Evolutionary conservation across 2,888 invertebrate genomes (phyloP), one percentile per base, ranked within the genome.

Genomic region (Pollenia labialis): DNA sequence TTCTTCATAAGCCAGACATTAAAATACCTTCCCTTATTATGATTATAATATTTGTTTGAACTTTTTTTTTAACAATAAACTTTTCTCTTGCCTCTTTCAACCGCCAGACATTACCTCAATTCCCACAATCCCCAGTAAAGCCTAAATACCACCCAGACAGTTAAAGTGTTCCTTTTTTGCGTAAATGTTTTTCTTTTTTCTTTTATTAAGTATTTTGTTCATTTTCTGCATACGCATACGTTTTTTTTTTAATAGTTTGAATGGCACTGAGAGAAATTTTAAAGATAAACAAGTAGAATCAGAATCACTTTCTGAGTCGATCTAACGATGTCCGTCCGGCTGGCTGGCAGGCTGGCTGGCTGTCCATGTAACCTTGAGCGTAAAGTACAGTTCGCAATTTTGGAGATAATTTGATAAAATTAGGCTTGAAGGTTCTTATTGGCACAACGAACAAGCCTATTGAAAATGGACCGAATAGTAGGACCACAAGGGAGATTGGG

Each of bases 1-100:
- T 50, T 81, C 52, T 83, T 84, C 64, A 77, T 84, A 84, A 74
- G 87, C 76, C 87, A 84, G 87, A 87, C 87, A 77, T 87, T 87
- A 64, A n/a, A 84, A 68, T 79, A 79, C 79, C 84, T 84, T 79
- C 79, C 79, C 84, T 79, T 79, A 72, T 79, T 66, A 72, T 72
- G 48, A 76, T 56, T 71, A n/a, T 48, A 42, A 16, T 16, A 60
- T 69, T 52, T 62, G 32, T 54, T 71, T 76, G 18, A 69, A 71
- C 18, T 18, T 68, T 76, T 76, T 81, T 60, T 50, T 2, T 32
- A 68, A 66, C 71, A 83, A 72, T 77, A 77, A 56, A 62, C 44
- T 60, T 23, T 69, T 50, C 79, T 60, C 72, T 66, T 74, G 72
- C 60, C 58, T 79, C 54, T 66, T 23, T 66, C 50, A 54, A 18